Evolutionary conservation across 2,888 invertebrate species (phyloP).

Genomic region (Eulithis testata): DNA sequence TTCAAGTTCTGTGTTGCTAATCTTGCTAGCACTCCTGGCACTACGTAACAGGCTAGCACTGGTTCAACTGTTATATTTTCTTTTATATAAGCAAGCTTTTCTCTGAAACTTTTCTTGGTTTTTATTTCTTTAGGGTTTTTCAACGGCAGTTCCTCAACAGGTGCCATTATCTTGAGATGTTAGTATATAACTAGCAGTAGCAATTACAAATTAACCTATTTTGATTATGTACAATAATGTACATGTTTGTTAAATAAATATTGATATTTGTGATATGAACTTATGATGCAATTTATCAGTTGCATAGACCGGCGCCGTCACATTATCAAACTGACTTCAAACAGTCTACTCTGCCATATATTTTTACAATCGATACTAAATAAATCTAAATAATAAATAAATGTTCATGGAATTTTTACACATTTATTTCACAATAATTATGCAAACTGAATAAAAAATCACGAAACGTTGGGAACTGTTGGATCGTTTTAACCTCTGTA

Average conservation of each 20-base stretch:
- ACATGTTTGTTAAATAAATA: constrained; percentile 48
- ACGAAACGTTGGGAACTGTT: too few species aligned
- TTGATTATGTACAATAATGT: constrained; percentile 20
- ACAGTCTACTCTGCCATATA: too few species aligned
- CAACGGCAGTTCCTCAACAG: constrained; percentile 63
- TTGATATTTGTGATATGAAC: constrained; percentile 44
- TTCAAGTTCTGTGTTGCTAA: constrained; percentile 93
- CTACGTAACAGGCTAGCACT: constrained; percentile 85
- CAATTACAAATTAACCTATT: constrained; percentile 26
- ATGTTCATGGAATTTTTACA: too few species aligned
- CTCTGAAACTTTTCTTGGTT: constrained; percentile 64
- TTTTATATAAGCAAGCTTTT: constrained; percentile 76
- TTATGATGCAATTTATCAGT: constrained; percentile 19
- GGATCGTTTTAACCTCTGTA: too few species aligned
- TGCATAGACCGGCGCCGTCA: constrained; percentile 9
- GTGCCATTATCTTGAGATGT: constrained; percentile 53
- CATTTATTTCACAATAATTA: too few species aligned
- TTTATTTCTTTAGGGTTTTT: constrained; percentile 45
- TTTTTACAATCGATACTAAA: neutral
- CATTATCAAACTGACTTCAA: neutral
- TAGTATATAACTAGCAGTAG: constrained; percentile 40
- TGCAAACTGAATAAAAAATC: too few species aligned
- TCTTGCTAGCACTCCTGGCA: constrained; percentile 86
- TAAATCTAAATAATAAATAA: too few species aligned
- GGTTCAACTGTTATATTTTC: constrained; percentile 88